Percentiles rank a stretch among this genome's conserved stretches.
Evolutionary conservation across 2,797 vertebrate species (phyloP).

Genomic region (Cryptoprocta ferox): DNA sequence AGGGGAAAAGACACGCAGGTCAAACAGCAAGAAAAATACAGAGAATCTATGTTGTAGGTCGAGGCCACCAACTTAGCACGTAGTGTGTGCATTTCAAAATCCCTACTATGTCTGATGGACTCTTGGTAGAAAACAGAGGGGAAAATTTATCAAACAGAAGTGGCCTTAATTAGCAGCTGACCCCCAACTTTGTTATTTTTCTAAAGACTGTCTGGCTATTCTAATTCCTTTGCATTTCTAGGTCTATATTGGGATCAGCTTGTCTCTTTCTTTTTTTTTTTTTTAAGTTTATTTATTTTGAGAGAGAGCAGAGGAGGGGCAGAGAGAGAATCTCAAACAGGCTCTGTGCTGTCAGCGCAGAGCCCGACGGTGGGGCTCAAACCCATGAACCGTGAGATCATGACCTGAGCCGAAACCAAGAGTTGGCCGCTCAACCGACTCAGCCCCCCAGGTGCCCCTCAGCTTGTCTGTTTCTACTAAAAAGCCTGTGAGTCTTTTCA

Average conservation of each 20-base stretch:
- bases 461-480: conserved; percentile 1
- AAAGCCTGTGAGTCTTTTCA: not conserved
- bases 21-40: not conserved
- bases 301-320: too few species aligned
- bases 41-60: conserved; percentile 23
- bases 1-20: not conserved
- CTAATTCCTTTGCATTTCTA: not conserved
- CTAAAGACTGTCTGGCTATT: not conserved
- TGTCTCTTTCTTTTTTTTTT: not conserved
- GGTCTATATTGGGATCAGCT: not conserved
- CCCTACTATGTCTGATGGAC: conserved; percentile 73
- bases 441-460: not conserved
- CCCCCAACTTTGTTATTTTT: conserved; percentile 13
- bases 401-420: too few species aligned
- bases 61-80: not conserved
- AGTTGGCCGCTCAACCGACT: too few species aligned
- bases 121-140: conserved; percentile 56
- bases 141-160: conserved; percentile 69
- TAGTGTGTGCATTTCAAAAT: conserved; percentile 72
- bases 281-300: too few species aligned
- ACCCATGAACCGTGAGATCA: too few species aligned
- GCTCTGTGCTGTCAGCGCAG: too few species aligned
- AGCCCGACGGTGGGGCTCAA: too few species aligned
- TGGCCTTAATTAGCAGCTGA: conserved; percentile 75
- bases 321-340: too few species aligned